Base-by-base conservation (phyloP, 1,140 invertebrate species). In the Pinna nobilis region DNA sequence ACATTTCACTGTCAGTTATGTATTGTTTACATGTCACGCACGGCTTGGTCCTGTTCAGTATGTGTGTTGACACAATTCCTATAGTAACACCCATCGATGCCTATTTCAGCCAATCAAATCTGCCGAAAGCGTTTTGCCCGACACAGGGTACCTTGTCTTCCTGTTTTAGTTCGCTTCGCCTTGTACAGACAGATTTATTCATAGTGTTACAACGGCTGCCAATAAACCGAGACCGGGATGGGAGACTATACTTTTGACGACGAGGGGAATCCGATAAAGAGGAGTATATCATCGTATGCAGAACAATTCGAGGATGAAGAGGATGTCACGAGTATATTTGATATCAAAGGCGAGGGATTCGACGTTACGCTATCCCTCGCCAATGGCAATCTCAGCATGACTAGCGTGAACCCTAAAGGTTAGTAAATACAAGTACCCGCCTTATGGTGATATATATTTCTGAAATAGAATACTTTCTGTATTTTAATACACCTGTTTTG, bases 201-300 rank as follows among this genome's bases (percentile, higher is more conserved):
- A n/a, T n/a, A n/a, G n/a, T n/a, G n/a, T n/a, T n/a, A n/a, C n/a
- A n/a, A n/a, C n/a, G n/a, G n/a, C n/a, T n/a, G n/a, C n/a, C n/a
- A n/a, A n/a, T n/a, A n/a, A n/a, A n/a, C n/a, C n/a, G n/a, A n/a
- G n/a, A n/a, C n/a, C n/a, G 66, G 77, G 30, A 71, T 80, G 60
- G 76, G 61, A 25, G 78, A 82, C 51, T 82, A 76, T 63, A 78
- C 79, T 25, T 82, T 76, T 70, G 78, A 80, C 44, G 76, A 78
- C 1, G 78, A 82, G 32, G 80, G 80, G 25, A 80, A 77, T 51
- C 80, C 80, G 4, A 57, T 76, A 18, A 18, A 32, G 5, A 67
- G 49, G 23, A 60, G 63, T n/a, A 51, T 44, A 28, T 53, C 39
- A 1, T 44, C 44, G 20, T 53, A 63, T 33, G 44, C 60, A 18